Percentiles rank a stretch among this genome's conserved stretches.
Conservation (phyloP, 2,888 invertebrate genomes). For the Brachypalpus laphriformis region DNA sequence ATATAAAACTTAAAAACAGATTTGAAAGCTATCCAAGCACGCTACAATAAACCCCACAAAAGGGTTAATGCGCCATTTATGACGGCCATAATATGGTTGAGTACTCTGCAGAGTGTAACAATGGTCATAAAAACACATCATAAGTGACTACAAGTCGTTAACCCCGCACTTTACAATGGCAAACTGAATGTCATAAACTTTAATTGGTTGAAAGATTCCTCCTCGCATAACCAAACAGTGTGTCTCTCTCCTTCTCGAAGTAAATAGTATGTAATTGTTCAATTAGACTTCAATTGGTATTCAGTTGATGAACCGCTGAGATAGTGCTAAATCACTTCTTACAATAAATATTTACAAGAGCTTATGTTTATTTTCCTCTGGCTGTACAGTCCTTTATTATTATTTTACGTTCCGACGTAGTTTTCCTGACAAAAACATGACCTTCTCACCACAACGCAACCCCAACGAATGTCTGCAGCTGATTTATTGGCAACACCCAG, state of each 20-base stretch:
- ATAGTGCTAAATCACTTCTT: conserved; percentile 5
- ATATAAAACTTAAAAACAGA: not conserved
- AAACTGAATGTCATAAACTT: conserved; percentile 42
- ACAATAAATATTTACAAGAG: not conserved
- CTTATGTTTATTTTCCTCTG: not conserved
- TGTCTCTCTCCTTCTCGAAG: not conserved
- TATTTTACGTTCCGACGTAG: conserved; percentile 36
- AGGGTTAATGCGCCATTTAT: conserved; percentile 48
- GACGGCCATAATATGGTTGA: conserved; percentile 20
- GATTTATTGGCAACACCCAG: conserved; percentile 60
- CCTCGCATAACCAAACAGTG: not conserved
- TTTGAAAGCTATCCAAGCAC: conserved; percentile 15
- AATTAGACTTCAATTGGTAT: conserved; percentile 5
- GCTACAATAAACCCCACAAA: conserved; percentile 23
- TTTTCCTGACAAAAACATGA: conserved; percentile 39
- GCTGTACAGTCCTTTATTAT: conserved; percentile 15
- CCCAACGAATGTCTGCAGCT: conserved; percentile 35
- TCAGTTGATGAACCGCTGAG: not conserved
- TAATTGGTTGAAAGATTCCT: conserved; percentile 13
- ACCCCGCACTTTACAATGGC: conserved; percentile 22
- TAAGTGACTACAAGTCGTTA: conserved; percentile 38
- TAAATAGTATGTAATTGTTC: conserved; percentile 3
- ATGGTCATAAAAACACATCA: conserved; percentile 29
- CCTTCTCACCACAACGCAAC: conserved; percentile 35
- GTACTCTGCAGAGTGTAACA: not conserved